Percentiles rank a stretch among this genome's conserved stretches.
Conservation (phyloP, 2,113 vertebrate species). For the Oncorhynchus nerka region DNA sequence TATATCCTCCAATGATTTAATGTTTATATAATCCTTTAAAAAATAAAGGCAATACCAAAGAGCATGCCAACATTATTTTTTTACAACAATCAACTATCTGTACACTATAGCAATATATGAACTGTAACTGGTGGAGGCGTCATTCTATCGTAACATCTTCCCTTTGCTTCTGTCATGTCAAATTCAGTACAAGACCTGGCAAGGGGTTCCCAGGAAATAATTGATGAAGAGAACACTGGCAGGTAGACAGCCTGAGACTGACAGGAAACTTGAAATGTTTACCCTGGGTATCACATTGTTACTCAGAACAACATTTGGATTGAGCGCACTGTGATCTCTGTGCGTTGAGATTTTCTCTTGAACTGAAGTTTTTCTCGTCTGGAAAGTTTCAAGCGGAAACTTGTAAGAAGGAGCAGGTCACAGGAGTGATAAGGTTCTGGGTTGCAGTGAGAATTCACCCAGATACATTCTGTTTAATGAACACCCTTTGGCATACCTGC, state of each 20-base stretch:
- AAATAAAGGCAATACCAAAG: neutral
- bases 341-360: conserved; percentile 42
- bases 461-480: neutral
- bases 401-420: neutral
- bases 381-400: conserved; percentile 5
- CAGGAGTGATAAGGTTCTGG: too few relatives aligned
- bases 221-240: conserved; percentile 24
- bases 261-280: conserved; percentile 37
- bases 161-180: neutral
- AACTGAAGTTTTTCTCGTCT: conserved; percentile 50
- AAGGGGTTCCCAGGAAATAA: conserved; percentile 41
- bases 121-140: too few relatives aligned
- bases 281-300: conserved; percentile 42
- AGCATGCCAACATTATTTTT: neutral
- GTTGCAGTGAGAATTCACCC: neutral
- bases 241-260: conserved; percentile 26
- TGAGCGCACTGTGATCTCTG: conserved; percentile 46
- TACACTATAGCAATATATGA: too few relatives aligned
- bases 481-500: neutral
- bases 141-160: too few relatives aligned
- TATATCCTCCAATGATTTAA: neutral
- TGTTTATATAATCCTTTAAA: neutral
- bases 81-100: too few relatives aligned
- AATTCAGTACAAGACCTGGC: conserved; percentile 14
- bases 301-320: conserved; percentile 36